phyloP scores from a whole-genome alignment of 2,113 vertebrate species.

The Rhegmatorhina hoffmannsi region DNA sequence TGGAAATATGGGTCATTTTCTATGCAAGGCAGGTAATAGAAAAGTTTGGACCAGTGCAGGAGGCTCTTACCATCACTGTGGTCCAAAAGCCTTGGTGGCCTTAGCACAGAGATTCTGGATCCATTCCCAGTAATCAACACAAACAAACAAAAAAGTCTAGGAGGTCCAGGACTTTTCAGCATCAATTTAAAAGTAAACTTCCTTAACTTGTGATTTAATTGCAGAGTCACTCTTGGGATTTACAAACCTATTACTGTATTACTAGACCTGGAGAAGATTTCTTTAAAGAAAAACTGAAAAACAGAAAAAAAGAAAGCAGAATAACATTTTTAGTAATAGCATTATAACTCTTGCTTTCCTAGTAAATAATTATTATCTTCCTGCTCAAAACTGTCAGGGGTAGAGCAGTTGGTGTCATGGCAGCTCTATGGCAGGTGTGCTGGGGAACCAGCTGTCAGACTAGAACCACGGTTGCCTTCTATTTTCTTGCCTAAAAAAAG shows the following conservation, averaged over 20 bases:
- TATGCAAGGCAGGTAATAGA: not conserved
- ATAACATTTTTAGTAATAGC: not conserved
- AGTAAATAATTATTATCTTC: not conserved
- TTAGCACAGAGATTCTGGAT: not conserved
- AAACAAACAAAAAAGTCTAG: not conserved
- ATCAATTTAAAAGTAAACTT: not conserved
- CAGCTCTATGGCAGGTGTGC: not conserved
- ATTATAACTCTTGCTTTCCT: not conserved
- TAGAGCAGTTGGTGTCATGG: not conserved
- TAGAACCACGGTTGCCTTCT: not conserved
- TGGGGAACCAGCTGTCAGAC: not conserved
- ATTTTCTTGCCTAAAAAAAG: not conserved
- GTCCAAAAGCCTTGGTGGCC: not conserved
- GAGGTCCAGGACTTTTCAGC: not conserved
- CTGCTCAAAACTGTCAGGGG: not conserved
- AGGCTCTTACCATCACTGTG: not conserved
- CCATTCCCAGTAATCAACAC: not conserved
- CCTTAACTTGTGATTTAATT: not conserved
- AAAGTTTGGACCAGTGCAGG: not conserved
- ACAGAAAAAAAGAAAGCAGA: rapidly evolving
- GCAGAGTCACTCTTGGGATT: not conserved
- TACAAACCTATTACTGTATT: not conserved
- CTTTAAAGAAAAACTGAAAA: not conserved
- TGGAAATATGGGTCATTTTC: not conserved
- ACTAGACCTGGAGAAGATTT: not conserved